Evolutionary conservation across 2,113 vertebrate species (phyloP), one percentile per base, ranked within the genome.

Genomic region (Seriola quinqueradiata): DNA sequence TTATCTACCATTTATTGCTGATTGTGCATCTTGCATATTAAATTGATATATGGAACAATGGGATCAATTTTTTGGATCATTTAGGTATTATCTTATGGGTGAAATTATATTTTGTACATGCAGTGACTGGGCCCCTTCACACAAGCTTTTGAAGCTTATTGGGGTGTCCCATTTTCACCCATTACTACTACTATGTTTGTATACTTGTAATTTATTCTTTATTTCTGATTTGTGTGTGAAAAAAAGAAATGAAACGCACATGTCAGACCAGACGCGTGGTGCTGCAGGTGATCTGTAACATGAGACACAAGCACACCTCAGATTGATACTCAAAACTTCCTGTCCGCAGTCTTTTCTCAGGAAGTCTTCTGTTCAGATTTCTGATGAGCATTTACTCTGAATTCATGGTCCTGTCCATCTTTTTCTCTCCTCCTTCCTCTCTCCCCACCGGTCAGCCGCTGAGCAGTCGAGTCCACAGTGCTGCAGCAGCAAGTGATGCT

Each of bases 231-330:
- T 28, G 28, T 28, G 28, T 28, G 28, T 28, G 28, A 28, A 28
- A 28, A 28, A 28, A 28, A 28, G 28, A 28, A 28, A 28, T 28
- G 28, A 28, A 0, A 1, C 65, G 32, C 9, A 8, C 2, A 38
- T 28, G 34, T 67, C 11, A 16, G 19, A 25, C 46, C 63, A 28
- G 23, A 63, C 40, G 1, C 38, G 12, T 81, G 87, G 34, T 46
- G 61, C 55, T 55, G 72, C 77, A 84, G 71, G 77, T 82, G 78
- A 77, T 57, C 16, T 19, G 40, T 79, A 71, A 82, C 36, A 5
- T 68, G 67, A 86, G 13, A 66, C 72, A 23, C 2, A 2, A 10
- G 28, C 0, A 17, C 48, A 10, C 19, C 34, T 70, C 58, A 16
- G 21, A 28, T 34, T 1, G 3, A 55, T 44, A 38, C n/a, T 34